These are phyloP conservation scores for Cheilosia scutellata DNA, from an alignment of 2,888 invertebrate genomes.

Conservation along the genomic window DNA sequence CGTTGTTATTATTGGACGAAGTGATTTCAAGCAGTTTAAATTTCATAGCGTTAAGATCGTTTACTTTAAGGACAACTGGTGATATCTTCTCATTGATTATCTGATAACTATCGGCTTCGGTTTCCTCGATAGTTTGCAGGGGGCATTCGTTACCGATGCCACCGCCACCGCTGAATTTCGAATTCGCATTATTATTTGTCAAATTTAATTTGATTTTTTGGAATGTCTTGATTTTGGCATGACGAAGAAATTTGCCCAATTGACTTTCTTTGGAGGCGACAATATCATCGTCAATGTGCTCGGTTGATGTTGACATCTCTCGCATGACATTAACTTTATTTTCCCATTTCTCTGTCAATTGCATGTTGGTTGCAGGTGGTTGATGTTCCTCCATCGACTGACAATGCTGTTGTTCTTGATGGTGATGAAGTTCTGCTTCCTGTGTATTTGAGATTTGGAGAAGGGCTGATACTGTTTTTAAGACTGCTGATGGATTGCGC, in stretches of 20 bases:
- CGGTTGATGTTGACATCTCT: conserved; percentile 45
- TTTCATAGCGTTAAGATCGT: conserved; percentile 64
- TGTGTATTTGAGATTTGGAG: conserved; percentile 83
- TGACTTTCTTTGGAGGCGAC: conserved; percentile 60
- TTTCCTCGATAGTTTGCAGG: conserved; percentile 82
- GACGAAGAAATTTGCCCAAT: conserved; percentile 81
- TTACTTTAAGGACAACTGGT: conserved; percentile 69
- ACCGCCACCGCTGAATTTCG: conserved; percentile 34
- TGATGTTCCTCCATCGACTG: conserved; percentile 80
- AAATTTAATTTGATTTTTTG: conserved; percentile 82
- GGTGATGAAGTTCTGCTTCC: conserved; percentile 81
- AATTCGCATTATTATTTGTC: conserved; percentile 77
- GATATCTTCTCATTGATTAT: conserved; percentile 80
- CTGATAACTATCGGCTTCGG: conserved; percentile 81
- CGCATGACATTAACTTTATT: conserved; percentile 54
- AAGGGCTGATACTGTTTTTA: conserved; percentile 82
- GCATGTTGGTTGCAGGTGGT: conserved; percentile 80
- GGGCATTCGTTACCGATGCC: conserved; percentile 52
- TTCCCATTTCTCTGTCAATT: conserved; percentile 72
- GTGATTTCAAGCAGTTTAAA: conserved; percentile 57
- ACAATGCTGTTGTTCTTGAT: conserved; percentile 77
- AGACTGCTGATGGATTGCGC: conserved; percentile 82
- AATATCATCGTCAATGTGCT: conserved; percentile 23
- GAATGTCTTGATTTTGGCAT: conserved; percentile 82
- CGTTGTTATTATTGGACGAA: conserved; percentile 56